phyloP scores from a whole-genome alignment of 2,888 invertebrate species.

The Acronicta alni region DNA sequence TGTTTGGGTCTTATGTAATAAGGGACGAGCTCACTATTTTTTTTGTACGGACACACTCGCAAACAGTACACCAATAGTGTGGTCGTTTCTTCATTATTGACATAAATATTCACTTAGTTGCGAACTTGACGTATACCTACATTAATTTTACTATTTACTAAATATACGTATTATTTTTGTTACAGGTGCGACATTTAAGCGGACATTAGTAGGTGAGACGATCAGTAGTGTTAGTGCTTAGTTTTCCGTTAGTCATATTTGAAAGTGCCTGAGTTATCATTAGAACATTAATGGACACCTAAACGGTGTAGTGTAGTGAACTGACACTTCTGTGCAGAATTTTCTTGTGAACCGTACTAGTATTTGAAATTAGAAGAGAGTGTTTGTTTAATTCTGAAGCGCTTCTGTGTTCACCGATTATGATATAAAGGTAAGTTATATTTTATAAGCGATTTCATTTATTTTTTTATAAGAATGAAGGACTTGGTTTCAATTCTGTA shows the following conservation, averaged over 20 bases:
- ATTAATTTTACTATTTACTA: background rate
- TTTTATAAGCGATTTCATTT: slow-evolving; percentile 20
- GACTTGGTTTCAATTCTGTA: slow-evolving; percentile 18
- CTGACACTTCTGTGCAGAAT: slow-evolving; percentile 48
- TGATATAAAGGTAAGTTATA: slow-evolving; percentile 81
- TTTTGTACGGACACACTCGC: too few species aligned
- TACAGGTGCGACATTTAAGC: slow-evolving; percentile 44
- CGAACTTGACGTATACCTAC: too few species aligned
- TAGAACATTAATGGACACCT: slow-evolving; percentile 40
- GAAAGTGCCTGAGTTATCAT: slow-evolving; percentile 55
- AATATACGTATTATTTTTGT: slow-evolving; percentile 43
- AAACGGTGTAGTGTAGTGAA: slow-evolving; percentile 57
- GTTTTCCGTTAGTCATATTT: slow-evolving; percentile 38
- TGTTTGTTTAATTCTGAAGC: slow-evolving; percentile 64
- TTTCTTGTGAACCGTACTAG: slow-evolving; percentile 58
- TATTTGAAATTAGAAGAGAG: slow-evolving; percentile 60
- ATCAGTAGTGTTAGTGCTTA: slow-evolving; percentile 42
- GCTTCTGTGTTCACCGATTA: slow-evolving; percentile 70
- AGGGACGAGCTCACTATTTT: too few species aligned
- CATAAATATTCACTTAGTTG: too few species aligned
- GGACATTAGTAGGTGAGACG: slow-evolving; percentile 29
- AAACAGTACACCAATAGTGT: too few species aligned
- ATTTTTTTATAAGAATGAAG: slow-evolving; percentile 16
- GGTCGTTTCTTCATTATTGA: too few species aligned
- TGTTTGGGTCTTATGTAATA: too few species aligned